phyloP scores from a whole-genome alignment of 1,140 invertebrate species.

The Orchesella cincta region DNA sequence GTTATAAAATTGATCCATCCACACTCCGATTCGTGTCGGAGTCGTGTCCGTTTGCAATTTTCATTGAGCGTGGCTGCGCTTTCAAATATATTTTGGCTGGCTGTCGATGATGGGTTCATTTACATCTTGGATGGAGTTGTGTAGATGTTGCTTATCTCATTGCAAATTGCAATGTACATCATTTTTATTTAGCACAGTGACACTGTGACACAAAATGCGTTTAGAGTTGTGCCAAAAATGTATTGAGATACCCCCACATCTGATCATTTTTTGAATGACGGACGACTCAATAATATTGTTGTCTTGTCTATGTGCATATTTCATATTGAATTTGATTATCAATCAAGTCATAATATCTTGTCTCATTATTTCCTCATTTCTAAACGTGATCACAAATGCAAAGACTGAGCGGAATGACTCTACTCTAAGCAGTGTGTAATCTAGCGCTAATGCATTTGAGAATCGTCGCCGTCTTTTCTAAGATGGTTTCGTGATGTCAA shows the following conservation, averaged over 20 bases:
- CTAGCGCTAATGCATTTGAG: not conserved
- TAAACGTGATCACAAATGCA: not conserved
- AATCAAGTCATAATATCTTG: not conserved
- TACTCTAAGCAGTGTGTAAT: too few relatives aligned
- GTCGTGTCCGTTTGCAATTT: too few relatives aligned
- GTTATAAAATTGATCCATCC: too few relatives aligned
- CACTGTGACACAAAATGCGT: not conserved
- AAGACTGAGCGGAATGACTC: not conserved
- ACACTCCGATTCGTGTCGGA: too few relatives aligned
- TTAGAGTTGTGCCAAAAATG: not conserved
- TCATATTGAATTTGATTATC: not conserved
- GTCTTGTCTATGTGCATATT: not conserved
- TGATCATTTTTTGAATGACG: not conserved
- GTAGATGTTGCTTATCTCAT: not conserved
- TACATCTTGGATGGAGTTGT: too few relatives aligned
- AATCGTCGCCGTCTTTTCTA: not conserved
- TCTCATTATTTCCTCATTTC: constrained; percentile 17
- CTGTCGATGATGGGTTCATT: too few relatives aligned
- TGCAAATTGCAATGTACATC: not conserved
- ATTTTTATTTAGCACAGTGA: not conserved
- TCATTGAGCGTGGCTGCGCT: too few relatives aligned
- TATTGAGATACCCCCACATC: not conserved
- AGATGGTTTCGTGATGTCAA: not conserved
- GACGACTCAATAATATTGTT: not conserved
- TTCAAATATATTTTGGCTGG: too few relatives aligned